These are phyloP conservation scores for Coronaproctus castanopsis DNA, from an alignment of 2,888 invertebrate species.

Conservation along the genomic window DNA sequence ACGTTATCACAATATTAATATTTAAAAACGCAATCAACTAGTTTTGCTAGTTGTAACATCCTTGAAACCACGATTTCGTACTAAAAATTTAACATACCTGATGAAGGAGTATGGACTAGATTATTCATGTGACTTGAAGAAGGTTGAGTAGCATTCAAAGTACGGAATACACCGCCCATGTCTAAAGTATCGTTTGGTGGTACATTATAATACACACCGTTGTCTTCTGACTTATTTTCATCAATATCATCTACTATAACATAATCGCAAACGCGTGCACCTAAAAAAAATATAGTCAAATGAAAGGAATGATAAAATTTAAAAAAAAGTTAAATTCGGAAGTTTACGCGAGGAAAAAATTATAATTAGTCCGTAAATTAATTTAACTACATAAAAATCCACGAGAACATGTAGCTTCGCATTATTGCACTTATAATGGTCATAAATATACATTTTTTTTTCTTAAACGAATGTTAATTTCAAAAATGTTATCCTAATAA, in stretches of 20 bases:
- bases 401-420: no score
- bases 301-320: not conserved
- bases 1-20: no score
- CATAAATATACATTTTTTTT: no score
- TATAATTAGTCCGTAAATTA: no score
- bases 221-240: conserved; percentile 16
- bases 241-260: conserved; percentile 19
- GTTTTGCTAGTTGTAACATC: no score
- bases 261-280: conserved; percentile 18
- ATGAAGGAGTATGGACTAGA: conserved; percentile 9
- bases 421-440: no score
- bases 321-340: not conserved
- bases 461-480: no score
- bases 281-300: conserved; percentile 8
- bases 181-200: not conserved
- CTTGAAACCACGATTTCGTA: no score
- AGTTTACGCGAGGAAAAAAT: no score
- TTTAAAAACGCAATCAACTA: no score
- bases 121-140: conserved; percentile 6
- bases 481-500: no score
- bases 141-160: not conserved
- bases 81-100: conserved; percentile 4
- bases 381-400: no score
- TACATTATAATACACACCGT: conserved; percentile 16
- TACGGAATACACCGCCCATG: not conserved